phyloP scores from a whole-genome alignment of 2,888 invertebrate species.

The Rotaria socialis region DNA sequence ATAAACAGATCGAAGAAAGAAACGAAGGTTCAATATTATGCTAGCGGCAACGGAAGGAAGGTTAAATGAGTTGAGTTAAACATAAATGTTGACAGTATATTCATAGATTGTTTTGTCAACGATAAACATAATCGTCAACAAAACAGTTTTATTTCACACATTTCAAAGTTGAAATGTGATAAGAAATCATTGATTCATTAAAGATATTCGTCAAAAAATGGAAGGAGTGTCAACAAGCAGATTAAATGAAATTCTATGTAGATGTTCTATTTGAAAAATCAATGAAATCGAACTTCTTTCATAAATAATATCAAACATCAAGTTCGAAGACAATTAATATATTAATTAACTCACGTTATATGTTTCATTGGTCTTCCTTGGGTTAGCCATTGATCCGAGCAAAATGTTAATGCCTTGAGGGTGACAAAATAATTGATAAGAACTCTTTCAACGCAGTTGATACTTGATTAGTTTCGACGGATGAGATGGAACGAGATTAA shows the following conservation, averaged over 20 bases:
- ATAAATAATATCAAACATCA: neutral
- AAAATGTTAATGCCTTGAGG: neutral
- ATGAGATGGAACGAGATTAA: neutral
- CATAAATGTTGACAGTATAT: neutral
- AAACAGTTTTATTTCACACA: neutral
- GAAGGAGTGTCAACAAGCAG: too few relatives aligned
- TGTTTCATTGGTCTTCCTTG: neutral
- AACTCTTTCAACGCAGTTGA: neutral
- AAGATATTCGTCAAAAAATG: too few relatives aligned
- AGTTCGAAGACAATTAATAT: neutral
- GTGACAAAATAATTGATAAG: neutral
- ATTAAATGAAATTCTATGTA: too few relatives aligned
- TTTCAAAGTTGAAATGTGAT: neutral
- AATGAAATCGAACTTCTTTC: too few relatives aligned
- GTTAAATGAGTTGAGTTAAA: neutral
- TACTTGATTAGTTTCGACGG: neutral
- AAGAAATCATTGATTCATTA: too few relatives aligned
- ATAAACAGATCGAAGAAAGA: neutral
- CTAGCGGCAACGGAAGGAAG: neutral
- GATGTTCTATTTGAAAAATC: too few relatives aligned
- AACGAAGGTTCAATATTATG: neutral
- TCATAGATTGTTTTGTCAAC: neutral
- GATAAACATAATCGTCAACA: neutral
- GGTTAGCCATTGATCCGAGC: neutral
- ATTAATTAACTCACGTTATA: neutral